A percentile compares a stretch with the other conserved stretches of the same genome.
Conservation (phyloP, 2,113 vertebrate species). For the Mastomys coucha region DNA sequence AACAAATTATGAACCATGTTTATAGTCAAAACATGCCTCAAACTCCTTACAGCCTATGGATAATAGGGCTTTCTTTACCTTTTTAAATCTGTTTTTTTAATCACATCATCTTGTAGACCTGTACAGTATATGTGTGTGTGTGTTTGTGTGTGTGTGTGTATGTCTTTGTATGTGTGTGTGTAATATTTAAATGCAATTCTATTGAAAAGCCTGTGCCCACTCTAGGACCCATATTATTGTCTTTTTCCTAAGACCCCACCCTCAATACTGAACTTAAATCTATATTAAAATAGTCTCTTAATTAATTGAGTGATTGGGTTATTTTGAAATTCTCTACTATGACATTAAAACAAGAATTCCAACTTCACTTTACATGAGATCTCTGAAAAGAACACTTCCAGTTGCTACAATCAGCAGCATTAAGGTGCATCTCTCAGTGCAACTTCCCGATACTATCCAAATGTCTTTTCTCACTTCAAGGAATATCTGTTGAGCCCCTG, state of each 20-base stretch:
- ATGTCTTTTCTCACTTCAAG: not conserved
- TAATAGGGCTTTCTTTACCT: not conserved
- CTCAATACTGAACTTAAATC: not conserved
- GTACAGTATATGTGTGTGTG: not conserved
- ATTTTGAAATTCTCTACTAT: not conserved
- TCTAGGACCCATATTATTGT: not conserved
- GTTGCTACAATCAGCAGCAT: not conserved
- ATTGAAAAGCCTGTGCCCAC: not conserved
- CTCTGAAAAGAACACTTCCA: not conserved
- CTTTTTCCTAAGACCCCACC: not conserved
- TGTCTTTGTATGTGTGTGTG: not conserved
- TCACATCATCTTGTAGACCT: not conserved
- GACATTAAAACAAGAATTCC: not conserved
- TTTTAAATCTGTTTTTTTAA: not conserved
- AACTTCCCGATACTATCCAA: not conserved
- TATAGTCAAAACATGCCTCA: not conserved
- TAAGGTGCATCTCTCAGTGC: no score
- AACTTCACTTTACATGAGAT: not conserved
- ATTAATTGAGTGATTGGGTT: not conserved
- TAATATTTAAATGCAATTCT: not conserved
- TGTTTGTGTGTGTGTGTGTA: not conserved
- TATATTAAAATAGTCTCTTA: not conserved
- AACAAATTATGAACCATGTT: not conserved
- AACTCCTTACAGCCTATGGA: not conserved
- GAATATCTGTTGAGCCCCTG: not conserved